Conservation (phyloP, 1,140 invertebrate genomes). For the Conus ventricosus region DNA sequence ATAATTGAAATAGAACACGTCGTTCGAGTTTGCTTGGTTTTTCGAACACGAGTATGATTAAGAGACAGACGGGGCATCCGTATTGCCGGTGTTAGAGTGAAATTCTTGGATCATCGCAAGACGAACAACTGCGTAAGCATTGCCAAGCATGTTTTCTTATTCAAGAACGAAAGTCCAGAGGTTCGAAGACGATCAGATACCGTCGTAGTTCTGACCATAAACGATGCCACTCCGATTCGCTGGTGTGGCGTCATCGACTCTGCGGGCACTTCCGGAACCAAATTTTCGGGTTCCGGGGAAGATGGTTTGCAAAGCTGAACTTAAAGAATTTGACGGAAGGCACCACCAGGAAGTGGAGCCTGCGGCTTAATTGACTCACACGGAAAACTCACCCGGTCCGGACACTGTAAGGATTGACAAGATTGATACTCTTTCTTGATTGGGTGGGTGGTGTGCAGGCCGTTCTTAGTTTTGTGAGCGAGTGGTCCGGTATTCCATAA, state of each 20-base stretch:
- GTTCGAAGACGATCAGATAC: constrained; percentile 87
- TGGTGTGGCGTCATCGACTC: constrained; percentile 68
- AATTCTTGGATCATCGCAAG: constrained; percentile 84
- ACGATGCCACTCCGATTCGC: constrained; percentile 85
- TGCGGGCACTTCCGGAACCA: constrained; percentile 78
- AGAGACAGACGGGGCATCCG: constrained; percentile 74
- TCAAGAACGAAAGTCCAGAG: constrained; percentile 85
- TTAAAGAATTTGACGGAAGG: constrained; percentile 58
- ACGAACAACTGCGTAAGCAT: constrained; percentile 86
- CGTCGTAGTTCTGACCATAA: constrained; percentile 89
- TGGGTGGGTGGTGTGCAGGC: constrained; percentile 89
- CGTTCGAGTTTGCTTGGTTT: constrained; percentile 82
- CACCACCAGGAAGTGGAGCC: constrained; percentile 93
- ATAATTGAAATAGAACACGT: constrained; percentile 89
- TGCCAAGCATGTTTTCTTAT: constrained; percentile 90
- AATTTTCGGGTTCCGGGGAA: constrained; percentile 87
- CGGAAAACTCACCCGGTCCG: constrained; percentile 90
- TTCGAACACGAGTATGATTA: constrained; percentile 82
- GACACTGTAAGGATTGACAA: constrained; percentile 92
- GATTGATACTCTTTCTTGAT: constrained; percentile 95
- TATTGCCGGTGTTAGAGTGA: constrained; percentile 66
- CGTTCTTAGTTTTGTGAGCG: constrained; percentile 93
- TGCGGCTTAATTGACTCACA: constrained; percentile 95
- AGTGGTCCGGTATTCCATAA: constrained; percentile 92
- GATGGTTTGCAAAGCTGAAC: constrained; percentile 85